These are phyloP conservation scores for Mormyrops attenuatus DNA, from an alignment of 2,797 vertebrate species.

Conservation along the genomic window DNA sequence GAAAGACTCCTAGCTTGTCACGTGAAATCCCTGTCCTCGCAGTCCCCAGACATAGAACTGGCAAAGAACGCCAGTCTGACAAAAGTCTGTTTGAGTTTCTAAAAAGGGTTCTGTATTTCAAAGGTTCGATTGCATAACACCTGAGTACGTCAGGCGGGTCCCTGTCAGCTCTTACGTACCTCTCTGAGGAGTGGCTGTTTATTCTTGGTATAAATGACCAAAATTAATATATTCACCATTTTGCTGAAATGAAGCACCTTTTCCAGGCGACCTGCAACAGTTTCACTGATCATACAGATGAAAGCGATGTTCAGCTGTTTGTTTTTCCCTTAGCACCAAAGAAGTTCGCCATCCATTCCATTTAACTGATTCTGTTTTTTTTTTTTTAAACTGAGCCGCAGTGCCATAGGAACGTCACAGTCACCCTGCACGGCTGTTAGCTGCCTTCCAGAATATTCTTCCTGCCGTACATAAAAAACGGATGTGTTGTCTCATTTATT, in stretches of 20 bases:
- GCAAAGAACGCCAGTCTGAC: constrained; percentile 35
- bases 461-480: constrained; percentile 36
- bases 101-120: constrained; percentile 33
- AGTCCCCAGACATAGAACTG: constrained; percentile 32
- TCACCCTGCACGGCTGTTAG: neutral
- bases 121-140: constrained; percentile 41
- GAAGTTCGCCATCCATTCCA: neutral
- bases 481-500: constrained; percentile 33
- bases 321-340: neutral
- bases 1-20: neutral
- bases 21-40: constrained; percentile 36
- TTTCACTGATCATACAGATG: neutral
- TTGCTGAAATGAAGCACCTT: constrained; percentile 13
- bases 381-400: neutral
- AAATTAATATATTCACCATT: constrained; percentile 15
- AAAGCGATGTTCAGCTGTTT: neutral
- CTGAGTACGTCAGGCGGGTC: constrained; percentile 27
- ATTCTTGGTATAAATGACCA: neutral
- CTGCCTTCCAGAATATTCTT: neutral
- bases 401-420: neutral
- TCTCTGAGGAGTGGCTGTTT: constrained; percentile 27
- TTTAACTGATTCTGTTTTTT: neutral
- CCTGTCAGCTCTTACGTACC: constrained; percentile 20
- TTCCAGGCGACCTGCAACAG: neutral
- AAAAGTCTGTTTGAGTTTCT: constrained; percentile 34